phyloP scores from a whole-genome alignment of 2,113 vertebrate species.

The Semicossyphus pulcher region DNA sequence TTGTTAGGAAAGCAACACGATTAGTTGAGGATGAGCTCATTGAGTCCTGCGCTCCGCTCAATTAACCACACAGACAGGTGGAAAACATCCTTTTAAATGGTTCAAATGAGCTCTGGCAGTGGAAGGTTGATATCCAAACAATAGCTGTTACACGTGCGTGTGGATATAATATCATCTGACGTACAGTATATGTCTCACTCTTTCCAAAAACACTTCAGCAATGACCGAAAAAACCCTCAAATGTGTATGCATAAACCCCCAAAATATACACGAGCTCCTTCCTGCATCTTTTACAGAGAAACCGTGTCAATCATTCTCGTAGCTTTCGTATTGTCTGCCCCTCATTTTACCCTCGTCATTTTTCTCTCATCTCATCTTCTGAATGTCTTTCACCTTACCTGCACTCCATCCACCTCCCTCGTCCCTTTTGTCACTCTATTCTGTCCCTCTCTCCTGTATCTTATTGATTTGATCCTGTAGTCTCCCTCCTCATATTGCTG shows the following conservation, averaged over 20 bases:
- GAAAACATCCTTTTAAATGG: conserved; percentile 20
- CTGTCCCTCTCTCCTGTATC: conserved; percentile 26
- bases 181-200: conserved; percentile 4
- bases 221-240: background rate
- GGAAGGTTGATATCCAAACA: conserved; percentile 16
- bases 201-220: conserved; percentile 25
- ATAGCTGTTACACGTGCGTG: background rate
- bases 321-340: conserved; percentile 5
- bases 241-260: background rate
- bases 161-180: conserved; percentile 12
- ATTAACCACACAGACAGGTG: conserved; percentile 22
- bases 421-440: conserved; percentile 13
- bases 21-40: conserved; percentile 8
- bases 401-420: background rate
- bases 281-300: no score
- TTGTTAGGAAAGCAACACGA: background rate
- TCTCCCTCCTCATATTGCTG: conserved; percentile 23
- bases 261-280: no score
- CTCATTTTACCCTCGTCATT: conserved; percentile 12
- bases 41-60: background rate
- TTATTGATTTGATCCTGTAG: conserved; percentile 53
- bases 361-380: conserved; percentile 17
- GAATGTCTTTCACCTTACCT: conserved; percentile 1
- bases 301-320: no score
- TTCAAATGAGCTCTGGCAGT: conserved; percentile 19